Conservation (phyloP, 53 echinoderm and acorn worm species). For the Mesocentrotus franciscanus region DNA sequence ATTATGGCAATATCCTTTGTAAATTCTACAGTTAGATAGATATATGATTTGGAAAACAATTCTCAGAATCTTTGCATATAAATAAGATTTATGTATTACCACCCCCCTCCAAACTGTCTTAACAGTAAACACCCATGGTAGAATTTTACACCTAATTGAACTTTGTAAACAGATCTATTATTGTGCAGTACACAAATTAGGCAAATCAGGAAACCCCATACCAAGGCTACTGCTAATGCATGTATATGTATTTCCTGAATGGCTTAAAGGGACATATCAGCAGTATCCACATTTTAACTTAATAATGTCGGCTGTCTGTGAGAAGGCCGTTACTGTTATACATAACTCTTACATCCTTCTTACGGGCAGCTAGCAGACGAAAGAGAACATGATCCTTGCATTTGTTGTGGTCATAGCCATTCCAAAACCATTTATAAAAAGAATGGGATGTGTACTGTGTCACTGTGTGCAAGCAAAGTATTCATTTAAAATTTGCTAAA, state of each 20-base stretch:
- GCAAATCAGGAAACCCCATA: slow-evolving; percentile 34
- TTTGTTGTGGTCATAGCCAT: no score
- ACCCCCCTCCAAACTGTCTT: background rate
- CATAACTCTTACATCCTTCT: no score
- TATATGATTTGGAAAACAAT: background rate
- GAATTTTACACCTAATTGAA: slow-evolving; percentile 9
- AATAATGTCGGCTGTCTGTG: background rate
- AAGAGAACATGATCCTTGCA: no score
- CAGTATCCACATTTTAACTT: background rate
- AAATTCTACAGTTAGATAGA: background rate
- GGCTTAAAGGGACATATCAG: slow-evolving; percentile 44
- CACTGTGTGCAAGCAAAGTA: no score
- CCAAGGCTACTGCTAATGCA: slow-evolving; percentile 5
- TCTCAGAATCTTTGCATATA: background rate
- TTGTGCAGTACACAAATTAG: slow-evolving; percentile 15
- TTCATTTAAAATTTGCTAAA: no score
- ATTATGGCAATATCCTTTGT: background rate
- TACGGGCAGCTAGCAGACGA: no score
- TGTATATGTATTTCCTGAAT: slow-evolving; percentile 46
- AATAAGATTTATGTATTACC: background rate
- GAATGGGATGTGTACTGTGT: no score
- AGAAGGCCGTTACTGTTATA: background rate
- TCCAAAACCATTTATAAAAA: no score
- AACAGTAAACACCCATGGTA: background rate
- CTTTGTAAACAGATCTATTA: slow-evolving; percentile 6